Evolutionary conservation across 1,140 invertebrate genomes (phyloP).

Genomic region (Brachionus rotundiformis): DNA sequence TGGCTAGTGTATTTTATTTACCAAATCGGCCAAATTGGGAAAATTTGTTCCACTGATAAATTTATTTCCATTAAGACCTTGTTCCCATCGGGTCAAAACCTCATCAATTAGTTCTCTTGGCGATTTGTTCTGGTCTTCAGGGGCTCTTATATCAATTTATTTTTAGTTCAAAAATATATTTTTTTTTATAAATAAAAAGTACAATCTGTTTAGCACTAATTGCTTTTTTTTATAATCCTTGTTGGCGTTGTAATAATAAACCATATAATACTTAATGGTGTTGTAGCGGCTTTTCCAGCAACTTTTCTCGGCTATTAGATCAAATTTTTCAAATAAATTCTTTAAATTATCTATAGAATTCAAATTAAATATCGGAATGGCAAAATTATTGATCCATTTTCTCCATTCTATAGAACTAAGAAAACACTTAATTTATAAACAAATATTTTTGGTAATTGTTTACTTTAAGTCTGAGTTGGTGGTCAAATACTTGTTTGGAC

Average conservation of each 20-base stretch:
- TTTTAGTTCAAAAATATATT: not conserved
- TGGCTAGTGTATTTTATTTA: too few relatives aligned
- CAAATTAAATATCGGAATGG: constrained; percentile 30
- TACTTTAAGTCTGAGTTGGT: constrained; percentile 26
- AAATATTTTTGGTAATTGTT: not conserved
- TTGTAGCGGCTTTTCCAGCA: constrained; percentile 28
- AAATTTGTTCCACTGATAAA: constrained; percentile 6
- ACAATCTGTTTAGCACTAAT: not conserved
- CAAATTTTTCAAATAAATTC: constrained; percentile 45
- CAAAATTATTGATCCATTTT: constrained; percentile 48
- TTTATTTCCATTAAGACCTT: not conserved
- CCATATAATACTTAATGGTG: not conserved
- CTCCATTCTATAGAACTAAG: constrained; percentile 45
- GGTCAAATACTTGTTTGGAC: constrained; percentile 1
- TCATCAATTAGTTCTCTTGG: not conserved
- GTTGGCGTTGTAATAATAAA: constrained; percentile 25
- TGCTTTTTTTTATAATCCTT: constrained; percentile 1
- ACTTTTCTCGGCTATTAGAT: not conserved
- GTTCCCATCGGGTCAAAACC: not conserved
- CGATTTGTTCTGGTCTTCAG: not conserved
- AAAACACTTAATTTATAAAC: not conserved
- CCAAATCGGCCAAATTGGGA: constrained; percentile 36
- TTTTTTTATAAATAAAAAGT: not conserved
- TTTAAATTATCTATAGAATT: constrained; percentile 36
- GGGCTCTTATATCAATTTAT: not conserved